Percentiles rank a stretch among this genome's conserved stretches.
Conservation (phyloP, 2,888 invertebrate species). For the Fragum sueziense region DNA sequence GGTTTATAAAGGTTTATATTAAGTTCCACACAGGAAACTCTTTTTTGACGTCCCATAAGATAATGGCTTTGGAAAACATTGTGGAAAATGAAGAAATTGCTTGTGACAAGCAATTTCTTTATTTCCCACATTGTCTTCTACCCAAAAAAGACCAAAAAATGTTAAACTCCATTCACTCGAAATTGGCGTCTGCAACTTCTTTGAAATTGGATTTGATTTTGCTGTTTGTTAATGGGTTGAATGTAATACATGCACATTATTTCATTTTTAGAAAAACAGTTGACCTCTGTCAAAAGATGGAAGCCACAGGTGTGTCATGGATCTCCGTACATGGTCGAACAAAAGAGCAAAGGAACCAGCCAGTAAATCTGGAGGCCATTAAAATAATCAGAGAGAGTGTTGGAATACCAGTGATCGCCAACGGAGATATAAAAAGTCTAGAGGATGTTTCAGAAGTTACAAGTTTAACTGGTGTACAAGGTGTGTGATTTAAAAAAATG, state of each 20-base stretch:
- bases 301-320: constrained; percentile 93
- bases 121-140: neutral
- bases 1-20: too few species aligned
- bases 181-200: too few species aligned
- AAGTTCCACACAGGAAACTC: too few species aligned
- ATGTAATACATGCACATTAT: too few species aligned
- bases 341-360: constrained; percentile 89
- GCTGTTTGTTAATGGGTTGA: too few species aligned
- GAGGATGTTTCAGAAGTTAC: constrained; percentile 88
- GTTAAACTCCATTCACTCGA: neutral
- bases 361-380: constrained; percentile 88
- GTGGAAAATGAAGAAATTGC: constrained; percentile 6
- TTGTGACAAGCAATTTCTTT: neutral
- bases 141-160: neutral
- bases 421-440: constrained; percentile 92
- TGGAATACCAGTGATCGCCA: constrained; percentile 93
- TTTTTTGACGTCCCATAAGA: too few species aligned
- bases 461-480: constrained; percentile 87
- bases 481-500: constrained; percentile 81
- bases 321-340: constrained; percentile 96
- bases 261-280: constrained; percentile 86
- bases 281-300: constrained; percentile 90
- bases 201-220: too few species aligned
- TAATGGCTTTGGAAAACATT: too few species aligned
- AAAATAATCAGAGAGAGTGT: constrained; percentile 88